Evolutionary conservation across 2,113 vertebrate species (phyloP).

Genomic region (Tursiops truncatus): DNA sequence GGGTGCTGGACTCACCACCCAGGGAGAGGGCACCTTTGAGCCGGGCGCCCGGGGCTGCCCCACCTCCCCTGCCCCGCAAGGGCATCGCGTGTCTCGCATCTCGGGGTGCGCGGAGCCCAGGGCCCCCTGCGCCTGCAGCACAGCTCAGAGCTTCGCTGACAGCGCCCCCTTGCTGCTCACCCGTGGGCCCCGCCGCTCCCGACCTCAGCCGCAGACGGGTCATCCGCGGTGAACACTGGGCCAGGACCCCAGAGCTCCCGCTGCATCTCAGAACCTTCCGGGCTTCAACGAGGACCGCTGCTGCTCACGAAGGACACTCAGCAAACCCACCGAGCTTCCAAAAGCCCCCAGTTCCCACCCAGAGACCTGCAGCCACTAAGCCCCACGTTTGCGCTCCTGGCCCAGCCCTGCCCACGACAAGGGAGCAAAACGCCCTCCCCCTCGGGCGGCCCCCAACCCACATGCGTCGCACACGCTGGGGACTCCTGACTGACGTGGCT

Average conservation of each 20-base stretch:
- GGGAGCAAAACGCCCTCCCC: not conserved
- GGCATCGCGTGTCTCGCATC: accelerated
- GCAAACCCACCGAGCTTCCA: accelerated
- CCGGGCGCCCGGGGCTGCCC: accelerated
- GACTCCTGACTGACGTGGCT: not conserved
- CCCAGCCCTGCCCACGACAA: not conserved
- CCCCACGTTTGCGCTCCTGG: accelerated
- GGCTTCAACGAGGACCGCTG: not conserved
- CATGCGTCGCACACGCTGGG: accelerated
- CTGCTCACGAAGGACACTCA: not conserved
- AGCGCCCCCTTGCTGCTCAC: accelerated
- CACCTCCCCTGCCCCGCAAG: accelerated
- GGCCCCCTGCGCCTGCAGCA: accelerated
- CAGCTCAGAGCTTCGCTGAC: not conserved
- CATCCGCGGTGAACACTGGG: too few relatives aligned
- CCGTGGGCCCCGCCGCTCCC: not conserved
- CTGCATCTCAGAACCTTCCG: not conserved
- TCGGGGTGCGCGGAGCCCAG: accelerated
- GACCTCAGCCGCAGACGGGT: not conserved
- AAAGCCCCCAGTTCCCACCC: not conserved
- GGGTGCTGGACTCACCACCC: accelerated
- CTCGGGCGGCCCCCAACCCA: not conserved
- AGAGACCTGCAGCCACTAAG: not conserved
- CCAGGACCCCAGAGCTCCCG: not conserved
- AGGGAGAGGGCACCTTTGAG: accelerated